Conservation (phyloP, 2,888 invertebrate genomes). For the Petrolisthes manimaculis region DNA sequence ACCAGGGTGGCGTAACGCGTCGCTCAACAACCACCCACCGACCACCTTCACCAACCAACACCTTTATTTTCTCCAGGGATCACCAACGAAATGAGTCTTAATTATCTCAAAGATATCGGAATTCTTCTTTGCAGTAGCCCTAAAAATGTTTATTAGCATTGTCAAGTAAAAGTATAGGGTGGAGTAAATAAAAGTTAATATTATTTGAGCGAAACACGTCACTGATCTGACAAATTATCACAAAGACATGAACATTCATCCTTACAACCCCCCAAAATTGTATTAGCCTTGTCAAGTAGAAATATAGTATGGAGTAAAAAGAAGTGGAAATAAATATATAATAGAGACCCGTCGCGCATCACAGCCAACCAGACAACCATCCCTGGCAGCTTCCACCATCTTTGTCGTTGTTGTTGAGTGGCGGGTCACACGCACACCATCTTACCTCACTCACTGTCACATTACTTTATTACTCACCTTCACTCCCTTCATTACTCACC, state of each 20-base stretch:
- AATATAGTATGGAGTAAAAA: not conserved
- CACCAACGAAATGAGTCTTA: not conserved
- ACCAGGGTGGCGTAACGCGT: constrained; percentile 27
- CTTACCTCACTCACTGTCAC: not conserved
- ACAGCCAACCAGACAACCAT: not conserved
- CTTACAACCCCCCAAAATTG: too few relatives aligned
- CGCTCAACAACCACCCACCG: constrained; percentile 39
- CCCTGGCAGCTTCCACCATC: constrained; percentile 24
- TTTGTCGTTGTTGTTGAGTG: constrained; percentile 47
- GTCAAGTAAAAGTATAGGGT: not conserved
- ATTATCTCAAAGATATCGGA: too few relatives aligned
- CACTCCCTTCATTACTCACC: not conserved
- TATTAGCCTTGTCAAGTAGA: not conserved
- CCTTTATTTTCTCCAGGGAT: not conserved
- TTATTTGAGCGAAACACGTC: not conserved
- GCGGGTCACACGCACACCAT: constrained; percentile 46
- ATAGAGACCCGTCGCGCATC: constrained; percentile 8
- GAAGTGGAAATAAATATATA: not conserved
- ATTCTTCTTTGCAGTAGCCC: too few relatives aligned
- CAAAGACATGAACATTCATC: not conserved
- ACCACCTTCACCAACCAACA: not conserved
- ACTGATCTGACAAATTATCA: not conserved
- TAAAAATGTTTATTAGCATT: too few relatives aligned
- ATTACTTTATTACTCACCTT: not conserved
- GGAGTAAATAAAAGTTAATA: not conserved